phyloP scores from a whole-genome alignment of 2,888 invertebrate genomes.

The Anodontia alba region DNA sequence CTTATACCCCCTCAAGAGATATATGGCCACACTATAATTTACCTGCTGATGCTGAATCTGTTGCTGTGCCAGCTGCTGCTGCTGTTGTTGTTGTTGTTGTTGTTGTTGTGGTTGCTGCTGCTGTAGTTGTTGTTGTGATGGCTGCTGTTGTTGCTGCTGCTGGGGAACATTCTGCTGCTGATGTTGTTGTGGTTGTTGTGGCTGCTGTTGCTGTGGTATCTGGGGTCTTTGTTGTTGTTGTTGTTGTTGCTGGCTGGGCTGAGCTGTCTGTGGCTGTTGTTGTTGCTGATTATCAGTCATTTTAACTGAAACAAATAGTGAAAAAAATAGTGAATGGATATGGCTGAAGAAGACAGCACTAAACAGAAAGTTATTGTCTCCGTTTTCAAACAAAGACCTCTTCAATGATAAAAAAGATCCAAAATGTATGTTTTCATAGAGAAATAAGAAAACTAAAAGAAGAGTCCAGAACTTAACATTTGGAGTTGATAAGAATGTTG shows the following conservation, averaged over 20 bases:
- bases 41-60: slow-evolving; percentile 43
- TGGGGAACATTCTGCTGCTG: slow-evolving; percentile 22
- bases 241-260: slow-evolving; percentile 14
- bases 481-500: too few relatives aligned
- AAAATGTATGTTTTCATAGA: too few relatives aligned
- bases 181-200: slow-evolving; percentile 11
- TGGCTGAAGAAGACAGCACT: too few relatives aligned
- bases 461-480: too few relatives aligned
- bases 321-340: too few relatives aligned
- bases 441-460: too few relatives aligned
- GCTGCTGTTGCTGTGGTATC: slow-evolving; percentile 20
- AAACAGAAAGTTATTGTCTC: too few relatives aligned
- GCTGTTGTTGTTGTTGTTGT: slow-evolving; percentile 56
- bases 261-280: slow-evolving; percentile 11
- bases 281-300: slow-evolving; percentile 1
- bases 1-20: too few relatives aligned
- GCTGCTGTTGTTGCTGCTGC: slow-evolving; percentile 45
- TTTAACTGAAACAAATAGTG: too few relatives aligned
- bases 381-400: too few relatives aligned
- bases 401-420: too few relatives aligned
- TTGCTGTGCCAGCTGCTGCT: slow-evolving; percentile 49
- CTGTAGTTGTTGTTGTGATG: slow-evolving; percentile 34
- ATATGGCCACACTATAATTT: too few relatives aligned
- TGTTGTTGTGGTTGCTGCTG: slow-evolving; percentile 60
- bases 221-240: slow-evolving; percentile 26